phyloP scores from a whole-genome alignment of 2,113 vertebrate species.

The Epinephelus cyanopodus region DNA sequence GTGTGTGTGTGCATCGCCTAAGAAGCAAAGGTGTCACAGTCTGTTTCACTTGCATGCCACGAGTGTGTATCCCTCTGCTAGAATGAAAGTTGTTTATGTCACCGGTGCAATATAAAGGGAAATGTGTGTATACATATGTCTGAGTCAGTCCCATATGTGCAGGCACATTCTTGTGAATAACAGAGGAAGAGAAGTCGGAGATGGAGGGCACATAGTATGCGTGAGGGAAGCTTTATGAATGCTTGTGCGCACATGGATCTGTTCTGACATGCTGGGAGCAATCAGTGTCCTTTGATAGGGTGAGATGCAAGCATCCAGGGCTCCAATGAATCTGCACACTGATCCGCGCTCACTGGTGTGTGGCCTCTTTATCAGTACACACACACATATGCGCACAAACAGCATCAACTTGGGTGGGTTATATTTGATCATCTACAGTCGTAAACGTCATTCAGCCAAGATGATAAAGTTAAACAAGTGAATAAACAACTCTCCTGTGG shows the following conservation, averaged over 20 bases:
- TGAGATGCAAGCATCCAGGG: slow-evolving; percentile 61
- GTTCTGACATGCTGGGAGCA: slow-evolving; percentile 65
- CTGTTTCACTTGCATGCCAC: slow-evolving; percentile 21
- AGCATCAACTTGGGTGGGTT: slow-evolving; percentile 80
- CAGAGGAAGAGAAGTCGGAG: slow-evolving; percentile 1
- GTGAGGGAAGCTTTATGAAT: slow-evolving; percentile 32
- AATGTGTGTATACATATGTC: not conserved
- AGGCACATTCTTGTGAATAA: slow-evolving; percentile 35
- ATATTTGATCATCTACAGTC: slow-evolving; percentile 67
- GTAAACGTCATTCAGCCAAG: slow-evolving; percentile 48
- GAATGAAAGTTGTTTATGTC: slow-evolving; percentile 7
- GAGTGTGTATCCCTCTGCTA: slow-evolving; percentile 1
- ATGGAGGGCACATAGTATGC: not conserved
- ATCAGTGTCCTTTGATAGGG: slow-evolving; percentile 73
- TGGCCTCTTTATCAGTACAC: slow-evolving; percentile 65
- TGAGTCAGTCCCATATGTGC: not conserved
- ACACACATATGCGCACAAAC: not conserved
- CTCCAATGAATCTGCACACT: slow-evolving; percentile 51
- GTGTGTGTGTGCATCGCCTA: slow-evolving; percentile 11
- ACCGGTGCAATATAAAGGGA: slow-evolving; percentile 11
- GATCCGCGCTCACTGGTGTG: slow-evolving; percentile 60
- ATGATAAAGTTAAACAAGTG: slow-evolving; percentile 66
- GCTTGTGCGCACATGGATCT: slow-evolving; percentile 35
- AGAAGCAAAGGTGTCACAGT: slow-evolving; percentile 34
- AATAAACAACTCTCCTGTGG: slow-evolving; percentile 72